Percentiles rank a stretch among this genome's conserved stretches.
Conservation (phyloP, 2,797 vertebrate species). For the Micropoecilia bifurca region DNA sequence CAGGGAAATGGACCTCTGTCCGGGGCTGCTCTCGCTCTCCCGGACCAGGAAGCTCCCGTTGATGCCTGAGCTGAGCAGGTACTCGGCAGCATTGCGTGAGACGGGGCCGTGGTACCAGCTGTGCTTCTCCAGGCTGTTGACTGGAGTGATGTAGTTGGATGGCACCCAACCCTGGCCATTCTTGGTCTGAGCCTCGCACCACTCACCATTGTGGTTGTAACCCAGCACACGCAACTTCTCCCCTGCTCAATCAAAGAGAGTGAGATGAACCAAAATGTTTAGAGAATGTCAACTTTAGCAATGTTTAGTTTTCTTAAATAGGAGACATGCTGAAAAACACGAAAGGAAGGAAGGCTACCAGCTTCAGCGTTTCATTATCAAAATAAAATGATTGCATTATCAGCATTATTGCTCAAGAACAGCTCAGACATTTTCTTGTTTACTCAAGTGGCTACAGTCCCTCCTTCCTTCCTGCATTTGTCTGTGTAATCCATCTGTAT, state of each 20-base stretch:
- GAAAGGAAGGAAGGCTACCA: neutral
- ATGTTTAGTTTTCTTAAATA: neutral
- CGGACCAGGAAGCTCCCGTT: conserved; percentile 98
- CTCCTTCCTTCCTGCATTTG: conserved; percentile 73
- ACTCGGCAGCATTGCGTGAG: conserved; percentile 95
- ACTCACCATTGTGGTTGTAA: conserved; percentile 98
- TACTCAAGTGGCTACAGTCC: conserved; percentile 62
- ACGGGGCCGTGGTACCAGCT: conserved; percentile 98
- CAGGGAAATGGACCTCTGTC: conserved; percentile 96
- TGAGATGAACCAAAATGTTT: neutral
- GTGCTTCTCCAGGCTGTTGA: conserved; percentile 98
- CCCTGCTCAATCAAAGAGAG: conserved; percentile 72
- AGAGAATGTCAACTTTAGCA: conserved; percentile 10
- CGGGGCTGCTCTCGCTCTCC: conserved; percentile 97
- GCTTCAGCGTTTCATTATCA: neutral
- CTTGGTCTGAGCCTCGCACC: conserved; percentile 98
- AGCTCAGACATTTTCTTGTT: conserved; percentile 49
- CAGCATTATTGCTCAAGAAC: neutral
- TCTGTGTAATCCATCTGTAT: conserved; percentile 57
- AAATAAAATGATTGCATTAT: neutral
- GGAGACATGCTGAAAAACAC: neutral
- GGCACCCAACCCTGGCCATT: conserved; percentile 99
- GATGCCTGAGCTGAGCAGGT: conserved; percentile 97
- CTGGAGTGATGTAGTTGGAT: conserved; percentile 98
- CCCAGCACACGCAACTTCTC: conserved; percentile 97